phyloP scores from a whole-genome alignment of 2,113 vertebrate species.

The Quiscalus mexicanus region DNA sequence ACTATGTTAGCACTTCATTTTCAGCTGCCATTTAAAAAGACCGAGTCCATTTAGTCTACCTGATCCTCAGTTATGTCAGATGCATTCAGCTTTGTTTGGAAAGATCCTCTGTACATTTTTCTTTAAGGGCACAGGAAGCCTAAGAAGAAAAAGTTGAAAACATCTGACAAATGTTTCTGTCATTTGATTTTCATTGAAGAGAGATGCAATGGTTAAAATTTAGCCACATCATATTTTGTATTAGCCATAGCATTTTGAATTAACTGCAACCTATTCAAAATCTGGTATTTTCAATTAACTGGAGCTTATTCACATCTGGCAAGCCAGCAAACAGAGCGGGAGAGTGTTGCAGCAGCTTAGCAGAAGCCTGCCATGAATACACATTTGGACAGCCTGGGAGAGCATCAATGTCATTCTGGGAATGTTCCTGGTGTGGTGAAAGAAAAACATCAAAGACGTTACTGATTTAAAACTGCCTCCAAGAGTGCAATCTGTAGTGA shows the following conservation, averaged over 20 bases:
- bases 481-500: conserved; percentile 64
- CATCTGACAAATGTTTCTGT: not conserved
- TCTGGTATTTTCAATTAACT: conserved; percentile 56
- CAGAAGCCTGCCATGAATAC: conserved; percentile 48
- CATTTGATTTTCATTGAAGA: not conserved
- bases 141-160: not conserved
- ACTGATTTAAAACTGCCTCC: conserved; percentile 71
- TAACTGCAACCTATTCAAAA: conserved; percentile 54
- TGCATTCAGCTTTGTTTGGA: not conserved
- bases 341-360: conserved; percentile 53
- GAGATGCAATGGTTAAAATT: not conserved
- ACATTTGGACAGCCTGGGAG: conserved; percentile 71
- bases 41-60: not conserved
- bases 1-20: not conserved
- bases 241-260: conserved; percentile 3
- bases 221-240: not conserved
- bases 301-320: conserved; percentile 62
- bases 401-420: conserved; percentile 66
- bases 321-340: conserved; percentile 13
- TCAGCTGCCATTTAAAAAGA: conserved; percentile 6
- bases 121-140: not conserved
- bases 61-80: not conserved
- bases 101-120: not conserved
- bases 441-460: conserved; percentile 72
- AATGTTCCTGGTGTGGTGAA: conserved; percentile 68